Base-by-base conservation (phyloP, 2,888 invertebrate species). In the Carterocephalus palaemon region DNA sequence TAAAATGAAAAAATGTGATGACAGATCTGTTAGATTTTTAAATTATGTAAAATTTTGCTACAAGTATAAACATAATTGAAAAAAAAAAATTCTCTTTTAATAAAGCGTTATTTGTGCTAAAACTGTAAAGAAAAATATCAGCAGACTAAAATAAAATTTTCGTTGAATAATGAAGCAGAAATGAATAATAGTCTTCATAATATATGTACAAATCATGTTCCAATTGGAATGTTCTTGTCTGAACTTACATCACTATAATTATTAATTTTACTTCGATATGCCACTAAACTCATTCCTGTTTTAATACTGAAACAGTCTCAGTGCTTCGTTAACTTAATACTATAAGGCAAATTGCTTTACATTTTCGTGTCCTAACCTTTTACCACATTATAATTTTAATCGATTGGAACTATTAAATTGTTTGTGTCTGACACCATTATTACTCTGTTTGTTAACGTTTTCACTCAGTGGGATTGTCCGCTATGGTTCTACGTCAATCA, bases 401-500 rank as follows among this genome's bases (percentile, higher is more conserved):
- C 17, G n/a, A n/a, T 9, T 16, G 26, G 12, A 38, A 34, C 34
- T 34, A 23, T 12, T 34, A 34, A 33, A 39, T 38, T 36, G 34
- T 47, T 47, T 31, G 45, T 48, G 45, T 41, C 45, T 20, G 39
- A 45, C 48, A 45, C 43, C 7, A 29, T 49, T 17, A 23, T 31
- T 36, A 16, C 15, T 22, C 2, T 26, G 12, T 16, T 39, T 24
- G 6, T 24, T 24, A 24, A 24, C 4, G 6, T 23, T 40, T 41
- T 42, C 34, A 42, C 42, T 42, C 34, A 34, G 15, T 7, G 26
- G 34, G 33, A 26, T 41, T 8, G 41, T 41, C n/a, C n/a, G n/a
- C 42, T 17, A 39, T 34, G 31, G 28, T 42, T 51, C 49, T 55
- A 60, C 56, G 50, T 68, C 67, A 84, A 92, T 93, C 92, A 95